Evolutionary conservation across 2,113 vertebrate species (phyloP), one percentile per base, ranked within the genome.

Genomic region (Bubo bubo): DNA sequence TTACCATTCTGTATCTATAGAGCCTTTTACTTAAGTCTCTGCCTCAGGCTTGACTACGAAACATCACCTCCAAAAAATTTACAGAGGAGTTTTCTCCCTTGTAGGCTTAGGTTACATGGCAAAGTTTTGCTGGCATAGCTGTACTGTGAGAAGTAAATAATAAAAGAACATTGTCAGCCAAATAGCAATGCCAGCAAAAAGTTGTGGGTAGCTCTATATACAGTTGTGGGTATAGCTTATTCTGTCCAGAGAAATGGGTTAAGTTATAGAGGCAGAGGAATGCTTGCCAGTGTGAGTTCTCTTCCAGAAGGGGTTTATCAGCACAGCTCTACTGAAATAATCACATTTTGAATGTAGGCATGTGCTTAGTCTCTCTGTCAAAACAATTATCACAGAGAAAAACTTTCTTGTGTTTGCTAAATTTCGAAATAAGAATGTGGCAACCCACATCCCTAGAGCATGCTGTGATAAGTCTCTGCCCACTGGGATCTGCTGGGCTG

Each of bases 341-440:
- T 56, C 95, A 59, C 55, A 43, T 68, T 59, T 5, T 43, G 59
- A 86, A 66, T 20, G 93, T 52, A 84, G 86, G 41, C 63, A 37
- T 67, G 76, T 39, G 72, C 79, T 94, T 5, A 27, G 79, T 11
- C 41, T 86, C 82, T 64, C 67, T 59, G 68, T 80, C 87, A 93
- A 88, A 94, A 92, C 86, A 95, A 88, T 90, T 81, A 91, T 5
- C 55, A 43, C 13, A 15, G 81, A 64, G 62, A 76, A 85, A 66
- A 96, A 86, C 37, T 86, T 86, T 19, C 63, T 8, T 23, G 34
- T 58, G 79, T 70, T 86, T 67, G 64, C 52, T 63, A 52, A 83
- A 92, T 75, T 80, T 2, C 63, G 64, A 32, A 76, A 19, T 74
- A 55, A 72, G 47, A 63, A 77, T 39, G 86, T 88, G 90, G 82